Percentiles rank a stretch among this genome's conserved stretches.
These are phyloP conservation scores for Semaprochilodus insignis DNA, from an alignment of 2,797 vertebrate species.

Conservation along the genomic window DNA sequence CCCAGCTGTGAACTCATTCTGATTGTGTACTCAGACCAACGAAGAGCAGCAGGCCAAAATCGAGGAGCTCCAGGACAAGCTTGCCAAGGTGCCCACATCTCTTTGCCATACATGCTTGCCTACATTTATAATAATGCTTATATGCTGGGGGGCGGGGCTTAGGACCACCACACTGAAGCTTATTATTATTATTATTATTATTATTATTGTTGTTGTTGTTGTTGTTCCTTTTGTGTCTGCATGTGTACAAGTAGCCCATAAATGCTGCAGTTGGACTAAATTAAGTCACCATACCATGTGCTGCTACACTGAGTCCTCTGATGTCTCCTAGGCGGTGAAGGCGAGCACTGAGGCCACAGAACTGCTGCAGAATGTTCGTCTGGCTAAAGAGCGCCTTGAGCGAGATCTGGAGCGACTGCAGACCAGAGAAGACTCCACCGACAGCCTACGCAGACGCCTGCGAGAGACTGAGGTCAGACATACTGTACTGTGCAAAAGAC, in stretches of 20 bases:
- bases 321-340: constrained; percentile 83
- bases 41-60: constrained; percentile 93
- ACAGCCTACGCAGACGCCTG: constrained; percentile 93
- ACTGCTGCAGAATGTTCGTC: constrained; percentile 89
- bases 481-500: not conserved
- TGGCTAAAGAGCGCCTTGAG: constrained; percentile 91
- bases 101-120: too few relatives aligned
- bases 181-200: too few relatives aligned
- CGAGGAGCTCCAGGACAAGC: constrained; percentile 95
- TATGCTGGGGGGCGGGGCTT: too few relatives aligned
- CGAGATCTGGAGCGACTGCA: constrained; percentile 92
- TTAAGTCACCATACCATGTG: too few relatives aligned
- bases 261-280: too few relatives aligned
- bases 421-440: constrained; percentile 91
- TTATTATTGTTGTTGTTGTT: too few relatives aligned
- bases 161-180: too few relatives aligned
- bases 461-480: constrained; percentile 89
- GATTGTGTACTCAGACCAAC: constrained; percentile 81
- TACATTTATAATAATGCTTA: too few relatives aligned
- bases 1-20: constrained; percentile 12
- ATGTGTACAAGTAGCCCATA: too few relatives aligned
- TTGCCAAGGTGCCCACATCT: constrained; percentile 84
- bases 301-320: not conserved
- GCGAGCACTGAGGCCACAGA: constrained; percentile 94
- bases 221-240: too few relatives aligned